These are phyloP conservation scores for Catharus ustulatus DNA, from an alignment of 2,797 vertebrate genomes.

Conservation along the genomic window DNA sequence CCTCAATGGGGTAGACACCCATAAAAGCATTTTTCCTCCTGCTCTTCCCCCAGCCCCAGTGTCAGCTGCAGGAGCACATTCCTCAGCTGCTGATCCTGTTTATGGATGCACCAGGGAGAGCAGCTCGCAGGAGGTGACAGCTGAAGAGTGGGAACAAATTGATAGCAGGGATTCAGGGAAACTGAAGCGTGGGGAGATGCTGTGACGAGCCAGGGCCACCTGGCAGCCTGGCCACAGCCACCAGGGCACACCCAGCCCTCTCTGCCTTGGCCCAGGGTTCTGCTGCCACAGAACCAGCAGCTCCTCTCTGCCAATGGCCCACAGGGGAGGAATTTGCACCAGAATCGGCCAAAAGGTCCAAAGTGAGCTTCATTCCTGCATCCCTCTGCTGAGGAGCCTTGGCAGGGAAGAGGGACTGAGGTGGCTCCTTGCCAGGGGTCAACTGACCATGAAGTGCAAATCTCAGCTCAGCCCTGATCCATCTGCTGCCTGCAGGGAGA, in stretches of 20 bases:
- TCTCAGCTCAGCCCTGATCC: background rate
- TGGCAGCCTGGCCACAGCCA: background rate
- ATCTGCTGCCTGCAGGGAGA: background rate
- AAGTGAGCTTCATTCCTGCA: background rate
- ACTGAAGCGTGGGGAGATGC: slow-evolving; percentile 12
- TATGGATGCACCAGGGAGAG: background rate
- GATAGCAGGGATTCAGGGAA: background rate
- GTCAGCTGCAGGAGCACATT: background rate
- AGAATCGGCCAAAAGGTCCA: background rate
- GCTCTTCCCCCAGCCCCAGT: background rate
- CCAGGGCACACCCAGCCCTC: background rate
- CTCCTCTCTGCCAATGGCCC: background rate
- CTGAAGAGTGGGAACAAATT: slow-evolving; percentile 37
- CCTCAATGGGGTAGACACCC: background rate
- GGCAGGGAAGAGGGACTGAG: background rate
- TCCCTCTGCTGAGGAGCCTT: background rate
- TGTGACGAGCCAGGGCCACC: slow-evolving; percentile 3
- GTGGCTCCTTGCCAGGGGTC: background rate
- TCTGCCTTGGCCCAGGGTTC: background rate
- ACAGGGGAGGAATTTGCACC: background rate
- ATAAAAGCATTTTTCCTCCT: slow-evolving; percentile 53
- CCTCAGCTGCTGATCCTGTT: background rate
- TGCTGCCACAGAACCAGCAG: background rate
- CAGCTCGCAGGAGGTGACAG: slow-evolving; percentile 7
- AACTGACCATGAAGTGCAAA: background rate